Percentiles rank a stretch among this genome's conserved stretches.
Conservation (phyloP, 2,888 invertebrate genomes). For the Caenorhabditis virilis region DNA sequence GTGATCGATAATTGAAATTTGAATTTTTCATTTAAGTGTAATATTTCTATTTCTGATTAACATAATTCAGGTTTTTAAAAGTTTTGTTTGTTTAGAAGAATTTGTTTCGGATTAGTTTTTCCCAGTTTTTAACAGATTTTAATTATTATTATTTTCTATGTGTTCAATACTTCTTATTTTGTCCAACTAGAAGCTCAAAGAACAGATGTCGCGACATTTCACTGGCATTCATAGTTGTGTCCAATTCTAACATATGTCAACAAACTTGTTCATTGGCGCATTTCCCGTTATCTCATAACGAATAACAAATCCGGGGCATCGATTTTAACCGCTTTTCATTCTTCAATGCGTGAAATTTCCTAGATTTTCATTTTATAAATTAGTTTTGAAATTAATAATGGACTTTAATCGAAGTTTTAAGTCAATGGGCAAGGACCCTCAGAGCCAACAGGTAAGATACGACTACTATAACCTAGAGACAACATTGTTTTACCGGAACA, state of each 20-base stretch:
- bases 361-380: no score
- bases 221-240: neutral
- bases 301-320: neutral
- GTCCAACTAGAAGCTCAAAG: neutral
- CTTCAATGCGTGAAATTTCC: no score
- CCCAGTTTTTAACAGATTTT: neutral
- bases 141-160: neutral
- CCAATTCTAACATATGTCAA: neutral
- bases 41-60: no score
- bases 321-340: no score
- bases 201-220: no score
- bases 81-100: neutral
- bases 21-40: no score
- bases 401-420: constrained; percentile 37
- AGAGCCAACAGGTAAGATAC: constrained; percentile 27
- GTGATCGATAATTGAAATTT: no score
- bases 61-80: neutral
- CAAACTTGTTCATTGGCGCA: constrained; percentile 1
- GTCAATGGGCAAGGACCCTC: constrained; percentile 16
- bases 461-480: no score
- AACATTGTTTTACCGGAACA: no score
- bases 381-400: constrained; percentile 14
- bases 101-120: neutral
- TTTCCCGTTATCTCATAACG: neutral
- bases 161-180: neutral